A percentile compares a stretch with the other conserved stretches of the same genome.
phyloP scores from a whole-genome alignment of 1,140 invertebrate species.

The Lucilia sericata region DNA sequence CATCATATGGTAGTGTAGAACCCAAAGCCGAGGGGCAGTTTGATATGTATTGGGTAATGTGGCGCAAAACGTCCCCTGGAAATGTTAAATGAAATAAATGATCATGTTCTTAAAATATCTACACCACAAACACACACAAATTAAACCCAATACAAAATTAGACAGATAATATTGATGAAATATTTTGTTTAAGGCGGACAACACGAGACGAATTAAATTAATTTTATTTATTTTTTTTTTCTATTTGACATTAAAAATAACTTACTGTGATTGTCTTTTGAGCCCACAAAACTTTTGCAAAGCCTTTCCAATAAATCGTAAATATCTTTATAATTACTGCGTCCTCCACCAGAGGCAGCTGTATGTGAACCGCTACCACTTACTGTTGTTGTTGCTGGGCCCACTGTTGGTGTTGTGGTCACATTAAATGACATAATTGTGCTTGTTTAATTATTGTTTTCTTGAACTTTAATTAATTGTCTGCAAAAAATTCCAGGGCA shows the following conservation, averaged over 20 bases:
- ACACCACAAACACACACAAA: not conserved
- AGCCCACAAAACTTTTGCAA: conserved; percentile 45
- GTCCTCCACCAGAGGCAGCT: not conserved
- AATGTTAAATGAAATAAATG: not conserved
- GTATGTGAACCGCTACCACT: not conserved
- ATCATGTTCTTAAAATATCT: not conserved
- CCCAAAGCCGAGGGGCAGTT: conserved; percentile 50
- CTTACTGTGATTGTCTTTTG: conserved; percentile 49
- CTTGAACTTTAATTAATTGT: not conserved
- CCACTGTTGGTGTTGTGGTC: not conserved
- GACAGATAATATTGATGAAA: not conserved
- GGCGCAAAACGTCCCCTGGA: conserved; percentile 51
- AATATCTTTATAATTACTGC: conserved; percentile 49
- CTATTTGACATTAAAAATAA: conserved; percentile 19
- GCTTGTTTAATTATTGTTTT: not conserved
- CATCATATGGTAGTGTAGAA: conserved; percentile 47
- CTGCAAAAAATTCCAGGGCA: not conserved
- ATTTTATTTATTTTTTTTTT: not conserved
- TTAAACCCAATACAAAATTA: not conserved
- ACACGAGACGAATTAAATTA: not conserved
- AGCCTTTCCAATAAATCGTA: conserved; percentile 50
- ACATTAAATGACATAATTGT: conserved; percentile 37
- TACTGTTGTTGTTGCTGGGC: too few species aligned
- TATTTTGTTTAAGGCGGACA: conserved; percentile 8
- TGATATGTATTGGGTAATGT: conserved; percentile 54